These are phyloP conservation scores for Drosophila mimetica DNA, from an alignment of 2,888 invertebrate species.

Conservation along the genomic window DNA sequence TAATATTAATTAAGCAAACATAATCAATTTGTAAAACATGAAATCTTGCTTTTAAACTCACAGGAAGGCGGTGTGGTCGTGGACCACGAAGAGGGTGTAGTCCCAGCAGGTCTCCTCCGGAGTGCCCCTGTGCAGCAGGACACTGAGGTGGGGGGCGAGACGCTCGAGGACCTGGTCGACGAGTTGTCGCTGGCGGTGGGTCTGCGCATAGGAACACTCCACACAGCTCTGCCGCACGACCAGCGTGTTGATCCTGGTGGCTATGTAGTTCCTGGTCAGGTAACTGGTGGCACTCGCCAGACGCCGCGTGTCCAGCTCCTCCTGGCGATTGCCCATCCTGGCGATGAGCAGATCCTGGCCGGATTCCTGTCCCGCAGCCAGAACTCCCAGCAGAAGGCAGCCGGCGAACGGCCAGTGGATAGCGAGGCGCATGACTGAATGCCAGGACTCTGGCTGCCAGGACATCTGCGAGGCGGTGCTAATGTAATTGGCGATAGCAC, in stretches of 20 bases:
- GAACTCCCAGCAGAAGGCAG: not conserved
- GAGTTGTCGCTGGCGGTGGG: slow-evolving; percentile 53
- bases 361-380: not conserved
- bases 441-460: not conserved
- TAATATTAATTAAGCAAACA: too few species aligned
- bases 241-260: slow-evolving; percentile 66
- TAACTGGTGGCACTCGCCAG: slow-evolving; percentile 48
- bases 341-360: slow-evolving; percentile 5
- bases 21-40: too few species aligned
- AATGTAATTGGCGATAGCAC: slow-evolving; percentile 19
- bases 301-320: slow-evolving; percentile 29
- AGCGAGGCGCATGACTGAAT: slow-evolving; percentile 28
- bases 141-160: slow-evolving; percentile 47
- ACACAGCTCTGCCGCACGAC: slow-evolving; percentile 61
- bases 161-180: slow-evolving; percentile 57
- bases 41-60: too few species aligned
- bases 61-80: slow-evolving; percentile 59
- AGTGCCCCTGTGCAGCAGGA: slow-evolving; percentile 57
- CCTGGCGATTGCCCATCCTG: not conserved
- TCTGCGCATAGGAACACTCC: not conserved
- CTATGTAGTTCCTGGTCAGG: slow-evolving; percentile 60
- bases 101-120: slow-evolving; percentile 59
- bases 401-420: slow-evolving; percentile 12
- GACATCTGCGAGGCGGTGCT: slow-evolving; percentile 1
- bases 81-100: slow-evolving; percentile 75